Base-by-base conservation (phyloP, 2,113 vertebrate species). In the Bubalus kerabau region DNA sequence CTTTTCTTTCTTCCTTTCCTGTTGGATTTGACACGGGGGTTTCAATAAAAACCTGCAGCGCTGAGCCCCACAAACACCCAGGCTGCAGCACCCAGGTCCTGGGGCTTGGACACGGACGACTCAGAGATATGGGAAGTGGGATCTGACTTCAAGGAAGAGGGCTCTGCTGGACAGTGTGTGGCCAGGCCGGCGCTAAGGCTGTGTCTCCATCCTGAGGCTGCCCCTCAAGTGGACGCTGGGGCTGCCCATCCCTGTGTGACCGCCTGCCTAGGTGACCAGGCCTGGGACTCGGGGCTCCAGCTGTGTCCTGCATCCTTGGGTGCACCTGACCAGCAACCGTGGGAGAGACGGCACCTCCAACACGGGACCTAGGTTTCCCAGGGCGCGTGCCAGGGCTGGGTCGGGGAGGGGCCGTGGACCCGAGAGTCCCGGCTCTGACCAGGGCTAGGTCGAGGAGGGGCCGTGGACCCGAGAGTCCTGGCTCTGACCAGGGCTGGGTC, bases 81-180 rank as follows among this genome's bases (percentile, higher is more conserved):
- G 46, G 86, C n/a, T 15, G 13, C 1, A 32, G 30, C 0, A 8
- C 60, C 1, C 30, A 15, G 0, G 10, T 12, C 12, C 71, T 9
- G 0, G 3, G 54, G 19, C 43, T 23, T 4, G 6, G 26, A 4
- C 2, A 17, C 1, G 24, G 0, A 16, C 1, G 0, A 16, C 46
- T 60, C 23, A 36, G 40, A 11, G 46, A 12, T 36, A 12, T 8
- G 1, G 56, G 26, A 43, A 2, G 30, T 2, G 3, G 21, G 56
- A 12, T 36, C 2, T 15, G 74, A 26, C 52, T 19, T 19, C 2
- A 6, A 28, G 56, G 56, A 54, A 15, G 16, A 90, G 15, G n/a
- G 50, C 14, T 57, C 60, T 15, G 13, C 17, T 1, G 4, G 7
- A 30, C 6, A 8, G 48, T 4, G 64, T 14, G 64, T 0, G 3